These are phyloP conservation scores for Oryzias melastigma DNA, from an alignment of 2,113 vertebrate species.

Conservation along the genomic window DNA sequence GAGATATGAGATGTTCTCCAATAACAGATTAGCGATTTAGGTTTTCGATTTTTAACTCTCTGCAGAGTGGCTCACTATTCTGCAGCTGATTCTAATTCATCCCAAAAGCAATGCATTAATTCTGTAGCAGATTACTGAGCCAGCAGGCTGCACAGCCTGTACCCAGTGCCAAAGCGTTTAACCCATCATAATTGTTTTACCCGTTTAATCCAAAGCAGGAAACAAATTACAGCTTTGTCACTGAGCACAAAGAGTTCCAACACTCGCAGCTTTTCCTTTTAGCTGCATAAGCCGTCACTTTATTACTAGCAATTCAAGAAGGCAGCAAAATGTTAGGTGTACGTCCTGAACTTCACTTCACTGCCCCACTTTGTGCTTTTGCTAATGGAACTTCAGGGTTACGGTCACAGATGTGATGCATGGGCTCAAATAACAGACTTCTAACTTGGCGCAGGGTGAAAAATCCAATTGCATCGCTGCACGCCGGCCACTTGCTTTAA, in stretches of 20 bases:
- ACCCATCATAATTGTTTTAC: conserved; percentile 34
- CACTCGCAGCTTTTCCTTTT: background rate
- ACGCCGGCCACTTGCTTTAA: too few relatives aligned
- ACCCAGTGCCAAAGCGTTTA: conserved; percentile 43
- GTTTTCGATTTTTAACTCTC: conserved; percentile 15
- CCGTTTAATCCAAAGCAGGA: conserved; percentile 25
- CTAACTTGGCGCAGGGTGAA: too few relatives aligned
- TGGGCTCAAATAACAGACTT: too few relatives aligned
- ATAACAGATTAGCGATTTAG: conserved; percentile 12
- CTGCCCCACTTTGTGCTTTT: conserved; percentile 11
- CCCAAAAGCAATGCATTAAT: conserved; percentile 26
- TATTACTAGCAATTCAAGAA: conserved; percentile 22
- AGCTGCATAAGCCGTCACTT: conserved; percentile 4
- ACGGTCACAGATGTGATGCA: too few relatives aligned
- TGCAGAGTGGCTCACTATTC: conserved; percentile 13
- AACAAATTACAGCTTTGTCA: conserved; percentile 18
- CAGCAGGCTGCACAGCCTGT: conserved; percentile 28
- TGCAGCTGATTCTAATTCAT: conserved; percentile 23
- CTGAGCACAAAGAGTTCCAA: conserved; percentile 8
- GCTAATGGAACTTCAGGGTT: too few relatives aligned
- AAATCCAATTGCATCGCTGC: too few relatives aligned
- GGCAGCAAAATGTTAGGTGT: conserved; percentile 42
- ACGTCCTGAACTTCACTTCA: background rate
- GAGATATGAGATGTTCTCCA: conserved; percentile 23
- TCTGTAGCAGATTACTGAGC: conserved; percentile 49